Conservation (phyloP, 2,888 invertebrate genomes). For the Dryococelus australis region DNA sequence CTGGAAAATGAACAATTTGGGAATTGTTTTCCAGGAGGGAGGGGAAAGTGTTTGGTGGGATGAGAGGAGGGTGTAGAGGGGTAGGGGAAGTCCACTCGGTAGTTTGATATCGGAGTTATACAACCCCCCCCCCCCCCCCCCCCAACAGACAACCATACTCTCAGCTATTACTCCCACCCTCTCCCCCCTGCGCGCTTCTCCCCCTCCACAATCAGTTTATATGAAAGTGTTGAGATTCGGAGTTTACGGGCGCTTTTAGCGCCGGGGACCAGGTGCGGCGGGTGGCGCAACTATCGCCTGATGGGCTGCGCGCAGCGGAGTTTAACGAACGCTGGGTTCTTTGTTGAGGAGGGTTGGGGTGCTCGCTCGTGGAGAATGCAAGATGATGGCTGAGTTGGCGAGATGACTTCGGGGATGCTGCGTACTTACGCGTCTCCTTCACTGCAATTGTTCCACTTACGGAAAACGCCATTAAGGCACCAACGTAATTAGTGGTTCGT, state of each 20-base stretch:
- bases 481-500: too few species aligned
- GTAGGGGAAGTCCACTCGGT: neutral
- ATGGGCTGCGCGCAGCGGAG: neutral
- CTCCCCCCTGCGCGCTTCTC: neutral
- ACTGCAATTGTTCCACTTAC: too few species aligned
- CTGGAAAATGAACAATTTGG: slow-evolving; percentile 11
- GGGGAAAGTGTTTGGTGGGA: neutral
- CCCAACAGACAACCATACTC: neutral
- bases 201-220: slow-evolving; percentile 8
- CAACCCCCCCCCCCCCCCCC: neutral
- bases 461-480: too few species aligned
- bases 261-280: neutral
- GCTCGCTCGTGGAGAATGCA: neutral
- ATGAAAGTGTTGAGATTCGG: slow-evolving; percentile 16
- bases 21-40: neutral
- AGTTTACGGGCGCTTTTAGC: slow-evolving; percentile 16
- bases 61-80: neutral
- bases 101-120: slow-evolving; percentile 16
- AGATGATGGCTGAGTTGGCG: neutral
- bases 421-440: too few species aligned
- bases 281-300: neutral
- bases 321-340: neutral
- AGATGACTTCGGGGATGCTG: neutral
- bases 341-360: neutral
- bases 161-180: neutral